phyloP scores from a whole-genome alignment of 64 coral and sea anemone species.

The Actinia tenebrosa region DNA sequence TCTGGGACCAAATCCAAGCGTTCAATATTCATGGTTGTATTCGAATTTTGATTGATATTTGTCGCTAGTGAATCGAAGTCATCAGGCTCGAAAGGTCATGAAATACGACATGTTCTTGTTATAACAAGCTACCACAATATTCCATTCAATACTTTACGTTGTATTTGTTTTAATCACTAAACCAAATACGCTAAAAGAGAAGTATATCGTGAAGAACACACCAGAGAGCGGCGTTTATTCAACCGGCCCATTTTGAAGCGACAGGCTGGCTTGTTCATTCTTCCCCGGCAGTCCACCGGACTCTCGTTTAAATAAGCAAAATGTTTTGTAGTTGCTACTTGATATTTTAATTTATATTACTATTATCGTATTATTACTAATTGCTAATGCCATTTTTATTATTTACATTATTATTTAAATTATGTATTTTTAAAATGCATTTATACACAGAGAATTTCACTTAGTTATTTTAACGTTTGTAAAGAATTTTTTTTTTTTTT shows the following conservation, averaged over 20 bases:
- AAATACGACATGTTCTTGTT: conserved; percentile 6
- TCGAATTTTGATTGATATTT: background rate
- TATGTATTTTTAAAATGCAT: too few relatives aligned
- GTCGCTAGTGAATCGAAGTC: background rate
- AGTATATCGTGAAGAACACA: background rate
- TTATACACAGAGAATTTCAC: too few relatives aligned
- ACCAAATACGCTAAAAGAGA: background rate
- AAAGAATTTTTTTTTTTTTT: background rate
- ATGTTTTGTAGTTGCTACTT: too few relatives aligned
- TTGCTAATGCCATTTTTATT: too few relatives aligned
- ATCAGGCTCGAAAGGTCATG: background rate
- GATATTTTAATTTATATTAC: too few relatives aligned
- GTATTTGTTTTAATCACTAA: background rate
- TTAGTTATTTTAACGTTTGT: background rate
- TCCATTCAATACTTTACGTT: background rate
- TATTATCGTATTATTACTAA: too few relatives aligned
- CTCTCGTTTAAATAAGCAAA: too few relatives aligned
- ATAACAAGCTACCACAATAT: background rate
- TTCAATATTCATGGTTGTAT: background rate
- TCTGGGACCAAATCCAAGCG: background rate
- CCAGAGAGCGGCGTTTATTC: background rate
- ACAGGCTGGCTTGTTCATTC: background rate
- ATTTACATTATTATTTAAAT: too few relatives aligned
- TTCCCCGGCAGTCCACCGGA: background rate
- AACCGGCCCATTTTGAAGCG: background rate